phyloP scores from a whole-genome alignment of 2,888 invertebrate species.

The Petrolisthes manimaculis region DNA sequence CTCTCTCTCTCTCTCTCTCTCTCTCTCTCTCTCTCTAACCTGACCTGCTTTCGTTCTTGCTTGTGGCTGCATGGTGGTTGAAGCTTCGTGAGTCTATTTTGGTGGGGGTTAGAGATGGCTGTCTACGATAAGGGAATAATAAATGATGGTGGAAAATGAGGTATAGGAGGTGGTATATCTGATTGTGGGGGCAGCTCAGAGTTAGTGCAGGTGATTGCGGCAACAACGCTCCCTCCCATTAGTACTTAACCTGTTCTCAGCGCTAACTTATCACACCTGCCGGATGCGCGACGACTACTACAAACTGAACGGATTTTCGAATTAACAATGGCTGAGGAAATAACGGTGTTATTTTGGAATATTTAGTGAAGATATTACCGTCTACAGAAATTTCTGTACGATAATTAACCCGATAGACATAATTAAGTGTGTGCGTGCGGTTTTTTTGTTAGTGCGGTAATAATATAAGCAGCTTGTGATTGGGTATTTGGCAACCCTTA shows the following conservation, averaged over 20 bases:
- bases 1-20: neutral
- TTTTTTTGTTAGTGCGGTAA: too few relatives aligned
- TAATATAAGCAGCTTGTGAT: neutral
- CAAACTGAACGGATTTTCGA: too few relatives aligned
- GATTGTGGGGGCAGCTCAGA: constrained; percentile 22
- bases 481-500: neutral
- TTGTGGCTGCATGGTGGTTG: too few relatives aligned
- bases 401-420: too few relatives aligned
- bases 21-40: neutral
- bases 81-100: constrained; percentile 10
- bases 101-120: neutral
- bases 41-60: too few relatives aligned
- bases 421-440: too few relatives aligned
- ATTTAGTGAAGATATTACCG: too few relatives aligned
- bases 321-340: too few relatives aligned
- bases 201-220: constrained; percentile 35
- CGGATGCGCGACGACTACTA: neutral
- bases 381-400: too few relatives aligned
- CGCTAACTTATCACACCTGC: constrained; percentile 5
- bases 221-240: constrained; percentile 43
- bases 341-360: too few relatives aligned
- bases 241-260: constrained; percentile 1
- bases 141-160: constrained; percentile 21
- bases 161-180: constrained; percentile 26
- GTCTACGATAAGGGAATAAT: neutral